A percentile compares a stretch with the other conserved stretches of the same genome.
Conservation (phyloP, 2,888 invertebrate genomes). For the Himalopsyche japonica region DNA sequence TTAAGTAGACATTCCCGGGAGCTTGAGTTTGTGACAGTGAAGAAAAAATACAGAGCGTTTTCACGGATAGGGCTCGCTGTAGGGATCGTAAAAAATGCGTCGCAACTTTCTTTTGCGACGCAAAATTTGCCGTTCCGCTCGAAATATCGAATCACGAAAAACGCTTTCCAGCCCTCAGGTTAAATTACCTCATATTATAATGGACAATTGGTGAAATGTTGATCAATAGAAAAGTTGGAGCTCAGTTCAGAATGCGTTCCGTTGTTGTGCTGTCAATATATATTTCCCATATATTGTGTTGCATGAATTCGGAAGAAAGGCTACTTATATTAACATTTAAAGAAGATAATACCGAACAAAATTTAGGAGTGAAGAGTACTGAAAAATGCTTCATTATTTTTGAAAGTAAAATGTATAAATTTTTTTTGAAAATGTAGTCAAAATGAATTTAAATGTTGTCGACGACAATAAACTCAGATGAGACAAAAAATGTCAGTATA, state of each 20-base stretch:
- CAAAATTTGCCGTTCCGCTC: constrained; percentile 8
- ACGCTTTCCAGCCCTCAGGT: not conserved
- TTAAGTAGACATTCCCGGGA: constrained; percentile 38
- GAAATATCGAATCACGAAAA: not conserved
- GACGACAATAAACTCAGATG: too few species aligned
- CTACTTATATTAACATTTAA: not conserved
- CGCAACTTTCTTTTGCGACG: constrained; percentile 20
- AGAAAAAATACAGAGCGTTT: constrained; percentile 24
- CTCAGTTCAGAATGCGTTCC: constrained; percentile 16
- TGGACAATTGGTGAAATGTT: constrained; percentile 26
- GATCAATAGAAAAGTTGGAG: constrained; percentile 17
- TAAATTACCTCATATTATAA: constrained; percentile 27
- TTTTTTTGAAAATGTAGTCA: too few species aligned
- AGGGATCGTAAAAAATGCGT: constrained; percentile 21
- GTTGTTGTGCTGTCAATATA: constrained; percentile 21
- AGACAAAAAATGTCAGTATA: too few species aligned
- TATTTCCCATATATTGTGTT: not conserved
- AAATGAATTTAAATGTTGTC: too few species aligned
- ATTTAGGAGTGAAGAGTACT: not conserved
- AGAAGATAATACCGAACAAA: not conserved
- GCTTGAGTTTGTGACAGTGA: constrained; percentile 30
- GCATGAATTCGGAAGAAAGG: not conserved
- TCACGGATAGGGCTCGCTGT: constrained; percentile 3
- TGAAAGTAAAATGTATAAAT: too few species aligned
- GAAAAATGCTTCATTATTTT: too few species aligned